Evolutionary conservation across 53 echinoderm and acorn worm species (phyloP), one percentile per base, ranked within the genome.

Genomic region (Paelopatides confundens): DNA sequence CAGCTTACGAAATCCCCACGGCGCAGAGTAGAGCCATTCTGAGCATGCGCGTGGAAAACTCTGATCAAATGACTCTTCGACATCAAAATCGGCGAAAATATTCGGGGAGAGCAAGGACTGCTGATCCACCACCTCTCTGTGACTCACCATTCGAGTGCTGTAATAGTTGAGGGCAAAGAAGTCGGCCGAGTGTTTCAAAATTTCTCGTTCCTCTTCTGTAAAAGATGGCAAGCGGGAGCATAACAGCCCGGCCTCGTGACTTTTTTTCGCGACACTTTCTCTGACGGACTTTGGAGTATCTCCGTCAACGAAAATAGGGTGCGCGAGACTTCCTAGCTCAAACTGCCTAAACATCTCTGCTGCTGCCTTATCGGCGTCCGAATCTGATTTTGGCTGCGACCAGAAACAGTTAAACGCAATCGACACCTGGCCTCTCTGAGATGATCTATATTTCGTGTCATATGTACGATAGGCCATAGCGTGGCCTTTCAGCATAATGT

Each of bases 391-490:
- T 14, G 96, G 96, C 77, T 92, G 91, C 5, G 81, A 87, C 96
- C 96, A 96, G 71, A 47, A 37, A 0, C 87, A 51, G 32, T 85
- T 69, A 31, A 96, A 82, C 26, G 91, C 91, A 24, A 94, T 88
- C 10, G 91, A 93, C 7, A 95, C 62, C 68, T 87, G 71, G 31
- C 96, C 96, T 23, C 48, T 27, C 65, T 96, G 96, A 15, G 27
- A 37, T 48, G 85, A 30, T 4, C 94, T 85, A 49, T 96, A 96
- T 62, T 85, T 96, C 32, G 81, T 53, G 77, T 94, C 94, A 83
- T 96, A 96, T 7, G 92, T 84, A 46, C 94, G 96, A 81, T 90
- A 96, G 0, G 94, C 96, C 36, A 86, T 89, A 3, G 94, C 94
- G 50, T 96, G 96, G 5, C 94, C 96, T 85, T 96, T 96, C 31